Conservation (phyloP, 2,888 invertebrate genomes). For the Parasteatoda lunata region DNA sequence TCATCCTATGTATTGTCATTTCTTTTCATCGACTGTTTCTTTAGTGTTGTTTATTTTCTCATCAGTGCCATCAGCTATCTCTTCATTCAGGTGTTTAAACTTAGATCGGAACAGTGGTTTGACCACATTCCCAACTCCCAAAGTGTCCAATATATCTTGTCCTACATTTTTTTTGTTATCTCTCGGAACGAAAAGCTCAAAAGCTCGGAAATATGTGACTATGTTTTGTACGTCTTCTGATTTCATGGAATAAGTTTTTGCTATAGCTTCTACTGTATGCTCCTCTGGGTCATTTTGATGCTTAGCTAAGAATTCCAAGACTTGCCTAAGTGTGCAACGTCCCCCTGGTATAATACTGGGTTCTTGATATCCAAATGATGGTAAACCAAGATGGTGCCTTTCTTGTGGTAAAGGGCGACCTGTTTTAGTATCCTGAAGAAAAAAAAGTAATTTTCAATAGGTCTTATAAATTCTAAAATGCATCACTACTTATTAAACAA, state of each 20-base stretch:
- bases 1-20: no score
- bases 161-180: conserved; percentile 17
- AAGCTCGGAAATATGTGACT: conserved; percentile 34
- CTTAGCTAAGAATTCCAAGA: conserved; percentile 52
- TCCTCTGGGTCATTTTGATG: conserved; percentile 43
- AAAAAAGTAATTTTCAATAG: not conserved
- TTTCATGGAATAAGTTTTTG: conserved; percentile 37
- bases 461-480: no score
- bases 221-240: conserved; percentile 37
- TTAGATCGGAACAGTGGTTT: conserved; percentile 21
- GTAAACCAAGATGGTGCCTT: not conserved
- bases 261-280: conserved; percentile 30
- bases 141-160: not conserved
- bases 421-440: not conserved
- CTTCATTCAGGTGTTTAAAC: conserved; percentile 34
- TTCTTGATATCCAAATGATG: conserved; percentile 55
- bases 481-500: no score
- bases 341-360: conserved; percentile 50
- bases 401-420: conserved; percentile 31
- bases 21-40: no score
- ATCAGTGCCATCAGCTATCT: not conserved
- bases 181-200: conserved; percentile 31
- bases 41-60: not conserved
- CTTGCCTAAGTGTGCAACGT: conserved; percentile 45
- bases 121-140: conserved; percentile 33